phyloP scores from a whole-genome alignment of 2,888 invertebrate species.

The Sialis lutaria region DNA sequence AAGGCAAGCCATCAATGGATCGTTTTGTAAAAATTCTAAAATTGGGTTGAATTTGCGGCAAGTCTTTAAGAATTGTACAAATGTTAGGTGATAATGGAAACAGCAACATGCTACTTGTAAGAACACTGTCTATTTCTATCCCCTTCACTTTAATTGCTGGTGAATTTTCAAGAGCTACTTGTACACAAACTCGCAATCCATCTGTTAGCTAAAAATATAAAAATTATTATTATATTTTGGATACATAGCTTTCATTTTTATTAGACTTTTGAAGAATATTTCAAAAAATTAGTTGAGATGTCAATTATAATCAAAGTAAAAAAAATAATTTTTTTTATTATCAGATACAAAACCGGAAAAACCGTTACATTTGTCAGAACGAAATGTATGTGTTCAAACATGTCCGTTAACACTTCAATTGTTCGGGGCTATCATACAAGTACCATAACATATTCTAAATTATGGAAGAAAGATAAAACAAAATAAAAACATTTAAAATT shows the following conservation, averaged over 20 bases:
- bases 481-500: no score
- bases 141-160: conserved; percentile 40
- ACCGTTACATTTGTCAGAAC: no score
- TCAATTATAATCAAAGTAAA: no score
- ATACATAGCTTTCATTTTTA: neutral
- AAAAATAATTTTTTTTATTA: no score
- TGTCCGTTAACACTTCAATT: no score
- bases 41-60: conserved; percentile 52
- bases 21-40: conserved; percentile 36
- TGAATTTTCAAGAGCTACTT: conserved; percentile 55
- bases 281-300: no score
- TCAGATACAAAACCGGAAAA: no score
- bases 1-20: conserved; percentile 25
- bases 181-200: conserved; percentile 41
- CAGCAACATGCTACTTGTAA: conserved; percentile 15
- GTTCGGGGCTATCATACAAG: no score
- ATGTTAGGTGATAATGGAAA: conserved; percentile 34
- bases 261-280: no score
- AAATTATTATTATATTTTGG: neutral
- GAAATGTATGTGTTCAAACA: no score
- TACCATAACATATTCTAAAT: no score
- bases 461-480: no score
- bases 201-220: neutral
- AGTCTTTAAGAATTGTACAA: conserved; percentile 39
- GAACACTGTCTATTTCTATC: conserved; percentile 19